These are phyloP conservation scores for Parapsyche elsis DNA, from an alignment of 1,140 invertebrate genomes.

Conservation along the genomic window DNA sequence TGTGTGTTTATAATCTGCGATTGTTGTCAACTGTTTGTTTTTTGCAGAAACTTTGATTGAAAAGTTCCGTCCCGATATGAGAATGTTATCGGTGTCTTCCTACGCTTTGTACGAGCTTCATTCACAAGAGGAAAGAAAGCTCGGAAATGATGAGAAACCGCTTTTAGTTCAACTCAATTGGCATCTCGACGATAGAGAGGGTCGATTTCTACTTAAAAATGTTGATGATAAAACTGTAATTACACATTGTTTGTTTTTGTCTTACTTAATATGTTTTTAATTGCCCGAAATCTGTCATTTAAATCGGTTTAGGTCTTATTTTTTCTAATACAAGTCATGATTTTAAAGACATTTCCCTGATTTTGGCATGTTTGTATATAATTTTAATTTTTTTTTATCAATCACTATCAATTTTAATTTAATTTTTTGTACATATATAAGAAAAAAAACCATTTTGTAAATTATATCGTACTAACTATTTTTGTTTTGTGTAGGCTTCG, in stretches of 20 bases:
- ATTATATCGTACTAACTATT: too few species aligned
- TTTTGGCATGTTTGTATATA: too few species aligned
- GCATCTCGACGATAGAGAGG: slow-evolving; percentile 98
- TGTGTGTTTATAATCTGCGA: neutral
- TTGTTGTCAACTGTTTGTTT: neutral
- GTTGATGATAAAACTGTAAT: slow-evolving; percentile 83
- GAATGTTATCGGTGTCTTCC: slow-evolving; percentile 95
- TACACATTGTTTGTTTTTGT: too few species aligned
- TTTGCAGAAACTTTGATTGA: slow-evolving; percentile 88
- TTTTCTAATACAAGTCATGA: too few species aligned
- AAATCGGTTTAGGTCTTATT: too few species aligned
- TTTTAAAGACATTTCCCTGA: too few species aligned
- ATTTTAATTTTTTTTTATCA: too few species aligned
- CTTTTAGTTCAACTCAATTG: slow-evolving; percentile 98
- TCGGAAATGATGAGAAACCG: slow-evolving; percentile 92
- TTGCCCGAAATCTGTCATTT: too few species aligned
- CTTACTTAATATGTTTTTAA: too few species aligned
- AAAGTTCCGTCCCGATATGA: slow-evolving; percentile 99
- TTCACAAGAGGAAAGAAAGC: slow-evolving; percentile 92
- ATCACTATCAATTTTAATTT: too few species aligned
- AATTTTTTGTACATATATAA: too few species aligned
- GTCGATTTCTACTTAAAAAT: slow-evolving; percentile 92
- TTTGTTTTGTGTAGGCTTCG: slow-evolving; percentile 36
- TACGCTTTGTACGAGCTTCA: slow-evolving; percentile 98
- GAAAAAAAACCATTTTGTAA: too few species aligned